These are phyloP conservation scores for Mareca strepera DNA, from an alignment of 2,797 vertebrate genomes.

Conservation along the genomic window DNA sequence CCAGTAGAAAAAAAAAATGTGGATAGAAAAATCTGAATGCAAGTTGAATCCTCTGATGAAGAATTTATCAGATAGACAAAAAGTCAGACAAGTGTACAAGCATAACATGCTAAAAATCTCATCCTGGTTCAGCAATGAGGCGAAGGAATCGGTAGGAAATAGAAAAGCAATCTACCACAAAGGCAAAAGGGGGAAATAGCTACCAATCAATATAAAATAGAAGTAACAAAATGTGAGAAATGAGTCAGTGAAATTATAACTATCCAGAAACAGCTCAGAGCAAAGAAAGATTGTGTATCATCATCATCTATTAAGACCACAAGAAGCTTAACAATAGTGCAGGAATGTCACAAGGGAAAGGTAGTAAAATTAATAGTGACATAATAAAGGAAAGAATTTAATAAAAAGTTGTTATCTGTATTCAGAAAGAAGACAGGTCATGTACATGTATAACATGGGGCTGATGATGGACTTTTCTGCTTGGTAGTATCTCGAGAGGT, in stretches of 20 bases:
- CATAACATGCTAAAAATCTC: background rate
- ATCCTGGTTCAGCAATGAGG: background rate
- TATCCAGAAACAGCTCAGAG: background rate
- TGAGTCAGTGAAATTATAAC: background rate
- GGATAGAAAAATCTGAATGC: background rate
- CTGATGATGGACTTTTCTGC: background rate
- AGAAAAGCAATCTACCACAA: background rate
- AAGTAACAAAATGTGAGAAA: background rate
- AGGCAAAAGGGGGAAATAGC: background rate
- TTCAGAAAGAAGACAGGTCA: background rate
- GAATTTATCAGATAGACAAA: background rate
- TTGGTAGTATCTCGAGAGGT: background rate
- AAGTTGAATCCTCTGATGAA: background rate
- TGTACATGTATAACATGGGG: fast-evolving
- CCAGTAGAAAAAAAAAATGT: background rate
- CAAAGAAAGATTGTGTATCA: background rate
- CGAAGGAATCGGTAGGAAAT: background rate
- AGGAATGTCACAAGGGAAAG: background rate
- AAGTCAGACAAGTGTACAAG: background rate
- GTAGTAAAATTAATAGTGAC: background rate
- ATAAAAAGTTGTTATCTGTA: background rate
- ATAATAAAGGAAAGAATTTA: background rate
- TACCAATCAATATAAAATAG: background rate
- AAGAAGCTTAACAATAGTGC: background rate
- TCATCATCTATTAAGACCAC: background rate